phyloP scores from a whole-genome alignment of 2,797 vertebrate species.

The Sebastes wilsoni region DNA sequence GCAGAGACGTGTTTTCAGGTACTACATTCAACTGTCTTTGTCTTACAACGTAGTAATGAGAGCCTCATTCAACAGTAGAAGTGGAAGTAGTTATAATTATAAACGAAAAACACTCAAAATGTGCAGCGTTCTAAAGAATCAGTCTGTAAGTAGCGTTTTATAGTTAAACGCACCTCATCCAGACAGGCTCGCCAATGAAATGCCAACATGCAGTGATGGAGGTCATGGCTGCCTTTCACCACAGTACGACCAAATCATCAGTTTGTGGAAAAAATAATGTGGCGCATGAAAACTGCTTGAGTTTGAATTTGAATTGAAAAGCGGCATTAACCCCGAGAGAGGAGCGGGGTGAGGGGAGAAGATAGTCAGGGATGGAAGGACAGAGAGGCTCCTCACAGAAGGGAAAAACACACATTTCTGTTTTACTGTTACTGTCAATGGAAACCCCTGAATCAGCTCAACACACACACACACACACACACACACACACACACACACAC shows the following conservation, averaged over 20 bases:
- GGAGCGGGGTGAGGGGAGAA: constrained; percentile 28
- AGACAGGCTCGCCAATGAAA: constrained; percentile 13
- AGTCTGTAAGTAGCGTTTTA: not conserved
- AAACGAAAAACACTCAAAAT: not conserved
- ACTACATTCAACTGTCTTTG: constrained; percentile 1
- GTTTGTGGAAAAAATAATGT: constrained; percentile 48
- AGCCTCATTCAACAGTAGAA: constrained; percentile 4
- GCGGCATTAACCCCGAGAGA: constrained; percentile 61
- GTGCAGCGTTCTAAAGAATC: not conserved
- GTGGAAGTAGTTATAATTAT: not conserved
- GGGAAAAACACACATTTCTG: constrained; percentile 70
- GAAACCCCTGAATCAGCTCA: constrained; percentile 77
- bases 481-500: constrained; percentile 20
- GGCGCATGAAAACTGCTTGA: constrained; percentile 56
- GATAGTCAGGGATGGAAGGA: constrained; percentile 64
- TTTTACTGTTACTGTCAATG: constrained; percentile 76
- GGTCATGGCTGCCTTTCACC: constrained; percentile 31
- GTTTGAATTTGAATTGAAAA: constrained; percentile 71
- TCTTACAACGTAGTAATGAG: not conserved
- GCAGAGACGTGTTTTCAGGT: constrained; percentile 17
- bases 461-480: constrained; percentile 39
- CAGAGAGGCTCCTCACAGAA: constrained; percentile 51
- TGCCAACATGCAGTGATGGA: not conserved
- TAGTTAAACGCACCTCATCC: not conserved
- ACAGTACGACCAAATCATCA: constrained; percentile 30